Percentiles rank a stretch among this genome's conserved stretches.
Conservation (phyloP, 2,113 vertebrate species). For the Chunga burmeisteri region DNA sequence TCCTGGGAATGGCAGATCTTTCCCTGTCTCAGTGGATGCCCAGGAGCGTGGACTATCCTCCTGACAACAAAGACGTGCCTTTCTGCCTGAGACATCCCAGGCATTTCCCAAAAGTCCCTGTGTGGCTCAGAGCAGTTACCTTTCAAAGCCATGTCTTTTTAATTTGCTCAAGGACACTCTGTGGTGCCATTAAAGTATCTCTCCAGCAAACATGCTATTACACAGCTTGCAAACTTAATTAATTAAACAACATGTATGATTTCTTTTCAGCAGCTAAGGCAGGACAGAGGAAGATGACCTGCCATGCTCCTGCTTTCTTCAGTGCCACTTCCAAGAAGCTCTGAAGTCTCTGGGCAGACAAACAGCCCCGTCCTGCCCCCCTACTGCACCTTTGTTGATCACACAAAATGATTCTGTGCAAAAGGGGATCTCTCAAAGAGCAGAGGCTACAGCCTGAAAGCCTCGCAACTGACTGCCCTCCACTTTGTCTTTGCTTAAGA, state of each 20-base stretch:
- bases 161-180: neutral
- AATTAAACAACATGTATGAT: neutral
- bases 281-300: neutral
- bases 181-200: constrained; percentile 1
- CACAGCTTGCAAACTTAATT: constrained; percentile 10
- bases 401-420: neutral
- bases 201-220: constrained; percentile 6
- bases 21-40: neutral
- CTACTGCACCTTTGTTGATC: neutral
- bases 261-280: neutral
- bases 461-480: neutral
- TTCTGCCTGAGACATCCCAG: neutral
- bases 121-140: neutral
- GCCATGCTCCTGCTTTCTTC: neutral
- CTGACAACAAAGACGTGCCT: neutral
- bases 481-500: neutral
- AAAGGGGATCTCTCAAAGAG: neutral
- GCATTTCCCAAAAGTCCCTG: neutral
- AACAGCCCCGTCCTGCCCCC: neutral
- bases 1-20: neutral
- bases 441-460: neutral
- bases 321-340: neutral
- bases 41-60: neutral
- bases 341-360: neutral
- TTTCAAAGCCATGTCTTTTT: neutral